A percentile compares a stretch with the other conserved stretches of the same genome.
Conservation (phyloP, 2,113 vertebrate genomes). For the Propithecus coquereli region DNA sequence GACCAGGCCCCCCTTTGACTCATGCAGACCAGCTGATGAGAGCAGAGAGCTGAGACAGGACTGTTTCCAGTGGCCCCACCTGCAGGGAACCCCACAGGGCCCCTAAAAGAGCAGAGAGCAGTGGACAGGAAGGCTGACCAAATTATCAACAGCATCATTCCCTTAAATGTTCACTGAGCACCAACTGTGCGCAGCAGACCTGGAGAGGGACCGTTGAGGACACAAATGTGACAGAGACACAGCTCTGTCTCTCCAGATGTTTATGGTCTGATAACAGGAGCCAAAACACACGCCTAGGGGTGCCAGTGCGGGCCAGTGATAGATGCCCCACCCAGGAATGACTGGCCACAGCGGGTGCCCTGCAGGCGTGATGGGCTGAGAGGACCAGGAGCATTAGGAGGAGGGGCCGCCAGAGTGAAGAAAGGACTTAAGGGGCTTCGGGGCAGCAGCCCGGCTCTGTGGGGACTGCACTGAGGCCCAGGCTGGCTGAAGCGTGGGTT, state of each 20-base stretch:
- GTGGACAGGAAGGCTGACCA: not conserved
- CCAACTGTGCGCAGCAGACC: not conserved
- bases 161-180: not conserved
- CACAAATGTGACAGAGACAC: not conserved
- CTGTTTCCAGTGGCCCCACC: not conserved
- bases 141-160: not conserved
- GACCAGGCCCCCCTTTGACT: too few species aligned
- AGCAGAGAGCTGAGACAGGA: not conserved
- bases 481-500: not conserved
- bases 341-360: not conserved
- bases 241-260: not conserved
- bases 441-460: not conserved
- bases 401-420: fast-evolving
- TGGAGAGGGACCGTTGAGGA: not conserved
- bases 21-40: not conserved
- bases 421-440: not conserved
- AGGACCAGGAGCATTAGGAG: not conserved
- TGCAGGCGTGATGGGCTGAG: not conserved
- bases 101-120: not conserved
- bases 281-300: not conserved
- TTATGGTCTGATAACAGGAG: not conserved
- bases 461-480: not conserved
- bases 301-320: not conserved
- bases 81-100: too few species aligned
- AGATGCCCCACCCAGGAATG: not conserved